Conservation (phyloP, 30 jellyfish, hydroid and myxozoan species). For the Pseudorhiza aurosa region DNA sequence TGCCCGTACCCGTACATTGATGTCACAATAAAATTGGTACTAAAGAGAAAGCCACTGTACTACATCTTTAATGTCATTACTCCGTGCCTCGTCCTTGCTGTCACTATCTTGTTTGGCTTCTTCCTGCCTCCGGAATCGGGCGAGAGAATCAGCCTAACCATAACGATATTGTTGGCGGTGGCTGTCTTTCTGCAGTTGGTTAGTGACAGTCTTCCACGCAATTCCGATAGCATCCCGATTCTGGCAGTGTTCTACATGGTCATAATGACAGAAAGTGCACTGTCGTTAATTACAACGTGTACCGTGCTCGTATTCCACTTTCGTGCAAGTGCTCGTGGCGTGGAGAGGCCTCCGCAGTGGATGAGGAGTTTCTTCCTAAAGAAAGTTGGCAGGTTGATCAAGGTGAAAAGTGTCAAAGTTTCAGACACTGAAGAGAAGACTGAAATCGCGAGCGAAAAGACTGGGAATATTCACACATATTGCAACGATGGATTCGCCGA, state of each 20-base stretch:
- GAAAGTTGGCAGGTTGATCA: slow-evolving; percentile 44
- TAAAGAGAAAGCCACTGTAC: slow-evolving; percentile 88
- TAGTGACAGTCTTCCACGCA: slow-evolving; percentile 85
- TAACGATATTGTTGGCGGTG: slow-evolving; percentile 89
- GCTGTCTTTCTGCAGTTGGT: slow-evolving; percentile 92
- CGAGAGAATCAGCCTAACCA: slow-evolving; percentile 85
- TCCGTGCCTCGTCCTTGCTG: slow-evolving; percentile 84
- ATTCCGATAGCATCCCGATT: slow-evolving; percentile 86
- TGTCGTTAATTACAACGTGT: slow-evolving; percentile 85
- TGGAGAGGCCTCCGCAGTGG: slow-evolving; percentile 85
- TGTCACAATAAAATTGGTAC: slow-evolving; percentile 63
- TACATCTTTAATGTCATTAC: slow-evolving; percentile 81
- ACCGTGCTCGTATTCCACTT: slow-evolving; percentile 80
- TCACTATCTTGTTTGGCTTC: slow-evolving; percentile 79
- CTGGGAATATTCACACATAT: slow-evolving; percentile 16
- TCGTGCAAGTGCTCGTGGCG: slow-evolving; percentile 70
- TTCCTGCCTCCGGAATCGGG: slow-evolving; percentile 98
- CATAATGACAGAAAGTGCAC: slow-evolving; percentile 91
- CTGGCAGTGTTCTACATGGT: slow-evolving; percentile 88
- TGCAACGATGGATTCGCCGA: slow-evolving; percentile 70
- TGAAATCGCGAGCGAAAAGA: background rate
- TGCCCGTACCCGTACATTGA: slow-evolving; percentile 81
- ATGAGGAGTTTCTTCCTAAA: slow-evolving; percentile 60
- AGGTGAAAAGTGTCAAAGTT: slow-evolving; percentile 28
- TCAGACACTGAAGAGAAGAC: background rate